Evolutionary conservation across 2,888 invertebrate genomes (phyloP).

Genomic region (Apomyelois bistriatella): DNA sequence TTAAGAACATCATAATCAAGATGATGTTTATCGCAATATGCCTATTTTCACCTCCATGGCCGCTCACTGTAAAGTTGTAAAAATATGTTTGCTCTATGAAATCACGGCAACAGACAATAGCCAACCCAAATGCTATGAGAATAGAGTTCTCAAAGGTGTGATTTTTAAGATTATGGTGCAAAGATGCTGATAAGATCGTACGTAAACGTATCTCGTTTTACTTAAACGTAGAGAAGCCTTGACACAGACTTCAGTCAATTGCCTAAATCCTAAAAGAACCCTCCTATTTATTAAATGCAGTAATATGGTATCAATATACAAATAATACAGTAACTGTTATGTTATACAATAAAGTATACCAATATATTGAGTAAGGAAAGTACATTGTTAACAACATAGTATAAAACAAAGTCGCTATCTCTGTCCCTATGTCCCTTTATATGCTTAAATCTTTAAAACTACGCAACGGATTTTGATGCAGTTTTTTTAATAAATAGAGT

Average conservation of each 20-base stretch:
- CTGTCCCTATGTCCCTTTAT: too few species aligned
- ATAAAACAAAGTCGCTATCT: too few species aligned
- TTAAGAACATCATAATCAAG: background rate
- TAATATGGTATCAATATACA: too few species aligned
- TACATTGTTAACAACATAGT: too few species aligned
- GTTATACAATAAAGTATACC: too few species aligned
- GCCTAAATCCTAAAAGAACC: too few species aligned
- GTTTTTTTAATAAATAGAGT: too few species aligned
- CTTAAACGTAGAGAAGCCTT: conserved; percentile 1
- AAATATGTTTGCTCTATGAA: conserved; percentile 3
- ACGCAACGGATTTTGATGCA: too few species aligned
- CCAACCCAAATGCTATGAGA: background rate
- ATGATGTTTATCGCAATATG: conserved; percentile 1
- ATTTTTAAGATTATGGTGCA: background rate
- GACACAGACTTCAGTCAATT: background rate
- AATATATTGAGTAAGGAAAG: too few species aligned
- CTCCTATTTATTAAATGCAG: too few species aligned
- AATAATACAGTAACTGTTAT: too few species aligned
- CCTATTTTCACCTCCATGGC: background rate
- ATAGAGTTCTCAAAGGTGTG: background rate
- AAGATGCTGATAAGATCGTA: background rate
- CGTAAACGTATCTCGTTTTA: background rate
- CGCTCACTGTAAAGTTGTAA: conserved; percentile 7
- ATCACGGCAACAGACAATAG: background rate
- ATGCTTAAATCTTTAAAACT: too few species aligned